Evolutionary conservation across 2,113 vertebrate genomes (phyloP).

Genomic region (Erinaceus europaeus): DNA sequence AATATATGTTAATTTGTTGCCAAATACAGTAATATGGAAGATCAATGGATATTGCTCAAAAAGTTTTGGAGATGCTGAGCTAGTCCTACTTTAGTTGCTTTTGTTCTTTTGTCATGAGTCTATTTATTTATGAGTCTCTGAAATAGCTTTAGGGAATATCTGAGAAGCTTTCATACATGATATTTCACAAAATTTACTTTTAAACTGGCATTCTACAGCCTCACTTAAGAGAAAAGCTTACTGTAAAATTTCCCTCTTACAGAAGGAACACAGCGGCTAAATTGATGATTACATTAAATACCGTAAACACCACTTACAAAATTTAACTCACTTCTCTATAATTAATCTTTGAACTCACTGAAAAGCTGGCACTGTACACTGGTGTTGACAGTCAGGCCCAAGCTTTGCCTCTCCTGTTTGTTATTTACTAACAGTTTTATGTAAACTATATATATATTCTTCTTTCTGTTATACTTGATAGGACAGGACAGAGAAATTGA

Average conservation of each 20-base stretch:
- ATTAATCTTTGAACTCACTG: conserved; percentile 59
- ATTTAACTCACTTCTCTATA: conserved; percentile 46
- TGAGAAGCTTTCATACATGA: neutral
- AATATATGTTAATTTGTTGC: neutral
- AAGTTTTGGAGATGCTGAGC: neutral
- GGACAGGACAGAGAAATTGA: too few species aligned
- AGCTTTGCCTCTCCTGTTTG: conserved; percentile 25
- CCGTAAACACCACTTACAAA: conserved; percentile 11
- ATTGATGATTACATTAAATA: conserved; percentile 42
- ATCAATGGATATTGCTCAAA: neutral
- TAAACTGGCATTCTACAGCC: neutral
- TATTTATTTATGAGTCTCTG: conserved; percentile 28
- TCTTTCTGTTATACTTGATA: too few species aligned
- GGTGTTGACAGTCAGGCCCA: neutral
- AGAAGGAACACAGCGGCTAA: neutral
- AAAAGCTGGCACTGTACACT: neutral
- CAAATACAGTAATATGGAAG: neutral
- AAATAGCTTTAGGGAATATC: neutral
- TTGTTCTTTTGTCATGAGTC: neutral
- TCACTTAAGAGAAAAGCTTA: neutral
- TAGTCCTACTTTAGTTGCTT: neutral
- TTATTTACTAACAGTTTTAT: conserved; percentile 65
- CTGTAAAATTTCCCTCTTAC: conserved; percentile 33
- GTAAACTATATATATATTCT: too few species aligned
- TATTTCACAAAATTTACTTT: conserved; percentile 14